Evolutionary conservation across 1,140 invertebrate species (phyloP), one percentile per base, ranked within the genome.

Genomic region (Camponotus vicinus): DNA sequence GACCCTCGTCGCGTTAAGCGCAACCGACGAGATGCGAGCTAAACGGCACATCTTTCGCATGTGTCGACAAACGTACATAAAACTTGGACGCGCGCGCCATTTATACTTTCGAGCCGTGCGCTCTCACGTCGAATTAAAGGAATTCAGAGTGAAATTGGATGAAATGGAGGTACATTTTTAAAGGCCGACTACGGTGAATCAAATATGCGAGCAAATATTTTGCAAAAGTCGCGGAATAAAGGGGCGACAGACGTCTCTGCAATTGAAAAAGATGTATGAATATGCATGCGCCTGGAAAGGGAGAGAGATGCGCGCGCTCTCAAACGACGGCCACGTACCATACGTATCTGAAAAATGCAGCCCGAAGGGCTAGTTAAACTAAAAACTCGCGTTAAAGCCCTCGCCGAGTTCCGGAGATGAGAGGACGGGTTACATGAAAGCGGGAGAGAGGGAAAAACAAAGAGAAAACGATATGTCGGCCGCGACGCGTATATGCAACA

Each of bases 121-220:
- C 11, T 45, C 66, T 80, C 49, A 13, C 52, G 78, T 27, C 64
- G 37, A 57, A 45, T 73, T 61, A 61, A 59, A 83, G 49, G 55
- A 83, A 83, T 73, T 83, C 69, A 61, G 49, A 73, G 67, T 40
- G 18, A 70, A 45, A 83, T 83, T 83, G 73, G 73, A 73, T 42
- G 27, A 42, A 45, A 13, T 83, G 57, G 18, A 73, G 18, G 15
- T 80, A 7, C 37, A 40, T 82, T 82, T 45, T 40, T 69, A 73
- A 73, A 82, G 61, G 27, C 2, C 42, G 61, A 37, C 37, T 15
- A n/a, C 21, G 40, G 49, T 64, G 40, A 83, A 73, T 83, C 73
- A 82, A 82, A 82, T 83, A 83, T 83, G 55, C 67, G 40, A 13
- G 79, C 67, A 82, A 73, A 83, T 83, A 83, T 83, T 83, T 83